phyloP scores from a whole-genome alignment of 1,140 invertebrate species.

The Pantala flavescens region DNA sequence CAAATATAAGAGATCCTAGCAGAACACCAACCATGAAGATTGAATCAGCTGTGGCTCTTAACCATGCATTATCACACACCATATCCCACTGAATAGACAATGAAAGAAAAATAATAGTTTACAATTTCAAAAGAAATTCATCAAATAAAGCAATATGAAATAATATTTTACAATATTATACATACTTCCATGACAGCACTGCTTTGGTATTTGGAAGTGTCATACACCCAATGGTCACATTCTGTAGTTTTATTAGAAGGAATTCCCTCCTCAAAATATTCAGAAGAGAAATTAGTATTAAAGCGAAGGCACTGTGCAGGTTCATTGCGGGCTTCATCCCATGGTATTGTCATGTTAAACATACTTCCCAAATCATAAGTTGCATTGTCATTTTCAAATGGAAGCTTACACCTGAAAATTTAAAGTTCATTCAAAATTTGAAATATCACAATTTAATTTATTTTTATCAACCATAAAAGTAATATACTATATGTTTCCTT shows the following conservation, averaged over 20 bases:
- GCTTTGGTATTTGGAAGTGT: slow-evolving; percentile 44
- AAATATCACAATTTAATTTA: too few species aligned
- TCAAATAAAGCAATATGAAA: neutral
- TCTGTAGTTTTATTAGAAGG: slow-evolving; percentile 25
- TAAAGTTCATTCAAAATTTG: too few species aligned
- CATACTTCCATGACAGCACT: slow-evolving; percentile 54
- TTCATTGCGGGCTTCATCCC: slow-evolving; percentile 34
- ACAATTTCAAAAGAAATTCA: neutral
- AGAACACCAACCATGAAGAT: slow-evolving; percentile 75
- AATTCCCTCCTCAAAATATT: slow-evolving; percentile 27
- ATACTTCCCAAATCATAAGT: slow-evolving; percentile 36
- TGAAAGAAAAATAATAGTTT: slow-evolving; percentile 1
- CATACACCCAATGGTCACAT: slow-evolving; percentile 50
- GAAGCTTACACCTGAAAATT: slow-evolving; percentile 45
- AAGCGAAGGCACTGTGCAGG: slow-evolving; percentile 40
- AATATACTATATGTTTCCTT: too few species aligned
- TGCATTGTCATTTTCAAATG: slow-evolving; percentile 43
- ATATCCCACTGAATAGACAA: slow-evolving; percentile 53
- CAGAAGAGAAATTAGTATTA: slow-evolving; percentile 31
- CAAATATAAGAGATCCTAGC: slow-evolving; percentile 65
- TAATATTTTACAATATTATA: neutral
- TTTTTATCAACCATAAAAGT: too few species aligned
- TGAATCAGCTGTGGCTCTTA: slow-evolving; percentile 59
- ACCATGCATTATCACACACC: slow-evolving; percentile 56
- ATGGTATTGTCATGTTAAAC: slow-evolving; percentile 44